phyloP scores from a whole-genome alignment of 2,113 vertebrate species.

The Coracopsis vasa region DNA sequence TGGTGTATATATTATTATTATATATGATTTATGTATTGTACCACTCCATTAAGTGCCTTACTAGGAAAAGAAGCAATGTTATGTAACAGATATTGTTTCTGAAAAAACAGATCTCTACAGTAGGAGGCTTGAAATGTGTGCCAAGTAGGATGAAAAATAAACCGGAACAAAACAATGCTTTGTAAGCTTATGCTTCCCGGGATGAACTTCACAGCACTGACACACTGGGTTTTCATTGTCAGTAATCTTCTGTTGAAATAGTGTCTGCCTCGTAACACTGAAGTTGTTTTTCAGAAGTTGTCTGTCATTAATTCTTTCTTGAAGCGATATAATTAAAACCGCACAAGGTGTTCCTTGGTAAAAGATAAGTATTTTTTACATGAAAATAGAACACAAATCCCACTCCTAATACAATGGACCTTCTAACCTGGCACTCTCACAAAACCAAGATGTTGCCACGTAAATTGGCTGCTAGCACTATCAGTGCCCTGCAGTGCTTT shows the following conservation, averaged over 20 bases:
- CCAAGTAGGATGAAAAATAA: neutral
- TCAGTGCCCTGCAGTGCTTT: constrained; percentile 60
- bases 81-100: neutral
- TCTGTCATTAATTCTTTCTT: constrained; percentile 36
- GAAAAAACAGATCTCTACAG: neutral
- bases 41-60: neutral
- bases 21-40: neutral
- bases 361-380: constrained; percentile 10
- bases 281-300: constrained; percentile 20
- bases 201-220: neutral
- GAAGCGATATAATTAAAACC: constrained; percentile 21
- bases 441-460: neutral
- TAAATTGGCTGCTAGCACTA: constrained; percentile 31
- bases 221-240: neutral
- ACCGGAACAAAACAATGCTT: neutral
- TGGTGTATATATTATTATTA: neutral
- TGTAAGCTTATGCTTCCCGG: neutral
- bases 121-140: neutral
- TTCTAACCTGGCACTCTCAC: constrained; percentile 14
- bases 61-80: neutral
- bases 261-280: neutral
- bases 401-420: neutral
- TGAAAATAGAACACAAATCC: neutral
- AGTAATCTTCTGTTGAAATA: neutral
- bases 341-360: neutral